Evolutionary conservation across 2,888 invertebrate species (phyloP), one percentile per base, ranked within the genome.

Genomic region (Ophion ventricosus): DNA sequence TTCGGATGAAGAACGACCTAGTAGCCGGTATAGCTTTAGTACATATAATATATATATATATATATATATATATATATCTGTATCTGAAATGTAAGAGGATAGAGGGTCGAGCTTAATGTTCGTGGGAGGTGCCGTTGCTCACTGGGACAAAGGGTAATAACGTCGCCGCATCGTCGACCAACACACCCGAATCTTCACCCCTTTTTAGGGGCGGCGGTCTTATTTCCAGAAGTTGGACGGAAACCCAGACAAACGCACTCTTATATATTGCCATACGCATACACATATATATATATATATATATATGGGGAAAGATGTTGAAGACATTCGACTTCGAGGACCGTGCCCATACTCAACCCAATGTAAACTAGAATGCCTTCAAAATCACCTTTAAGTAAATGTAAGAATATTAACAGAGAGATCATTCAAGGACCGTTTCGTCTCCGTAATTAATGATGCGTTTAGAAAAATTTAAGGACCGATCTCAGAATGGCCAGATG

Each of bases 141-240:
- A 77, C 78, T 80, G 86, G 87, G 85, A 87, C 87, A 87, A 87
- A 87, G 86, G 87, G 85, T 86, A 84, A 85, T 87, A 86, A 87
- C 85, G 82, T 77, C 79, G 85, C 85, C 83, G 77, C 84, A 84
- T 83, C 83, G 72, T 56, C 76, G 80, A 70, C 83, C 66, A 70
- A 64, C 54, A 57, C 67, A 70, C 66, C 76, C 67, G 61, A 82
- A 86, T 78, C 56, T 85, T 86, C 85, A 86, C 85, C 86, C 86
- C 81, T 86, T 86, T 84, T 84, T 78, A 72, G 76, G 70, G 40
- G 69, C 59, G 64, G 74, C 63, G 79, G 77, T 80, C 78, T 79
- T 83, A 82, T 86, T 86, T 80, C 83, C 59, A 72, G 80, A 82
- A 85, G 80, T 85, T 81, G 74, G 59, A 64, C 59, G 67, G 80